A percentile compares a stretch with the other conserved stretches of the same genome.
These are phyloP conservation scores for Clarias laeviceps DNA, from an alignment of 2,797 vertebrate species.

Conservation along the genomic window DNA sequence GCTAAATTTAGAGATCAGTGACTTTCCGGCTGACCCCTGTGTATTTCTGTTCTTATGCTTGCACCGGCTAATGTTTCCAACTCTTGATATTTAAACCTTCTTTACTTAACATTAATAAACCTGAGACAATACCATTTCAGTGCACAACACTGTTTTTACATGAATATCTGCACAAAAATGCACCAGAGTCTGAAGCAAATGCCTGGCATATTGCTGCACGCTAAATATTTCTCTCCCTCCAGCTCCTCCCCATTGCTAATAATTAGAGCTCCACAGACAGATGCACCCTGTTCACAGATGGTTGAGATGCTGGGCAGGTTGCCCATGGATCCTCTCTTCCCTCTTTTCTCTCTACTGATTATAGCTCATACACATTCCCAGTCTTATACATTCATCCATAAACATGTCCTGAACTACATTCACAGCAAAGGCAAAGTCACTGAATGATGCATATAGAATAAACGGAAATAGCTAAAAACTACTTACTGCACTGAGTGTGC, in stretches of 20 bases:
- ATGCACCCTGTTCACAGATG: conserved; percentile 57
- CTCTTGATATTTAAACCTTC: background rate
- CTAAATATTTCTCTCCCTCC: conserved; percentile 38
- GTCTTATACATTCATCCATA: conserved; percentile 32
- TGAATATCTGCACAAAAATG: conserved; percentile 7
- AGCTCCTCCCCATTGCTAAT: conserved; percentile 39
- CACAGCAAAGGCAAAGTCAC: background rate
- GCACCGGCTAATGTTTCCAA: background rate
- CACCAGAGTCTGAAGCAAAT: conserved; percentile 15
- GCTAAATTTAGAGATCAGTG: background rate
- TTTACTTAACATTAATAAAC: background rate
- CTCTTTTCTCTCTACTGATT: conserved; percentile 23
- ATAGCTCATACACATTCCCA: conserved; percentile 29
- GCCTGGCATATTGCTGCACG: background rate
- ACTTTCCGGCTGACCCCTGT: background rate
- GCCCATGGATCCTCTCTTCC: conserved; percentile 45
- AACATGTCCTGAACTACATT: conserved; percentile 27
- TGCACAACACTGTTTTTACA: background rate
- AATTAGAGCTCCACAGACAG: conserved; percentile 54
- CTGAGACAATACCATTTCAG: background rate
- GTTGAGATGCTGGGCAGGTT: conserved; percentile 47
- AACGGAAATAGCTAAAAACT: conserved; percentile 15
- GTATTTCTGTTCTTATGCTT: background rate
- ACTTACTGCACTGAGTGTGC: conserved; percentile 26
- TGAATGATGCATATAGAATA: conserved; percentile 30